Percentiles rank a stretch among this genome's conserved stretches.
These are phyloP conservation scores for Oscheius sp. DNA, from an alignment of 1,140 invertebrate genomes.

Conservation along the genomic window DNA sequence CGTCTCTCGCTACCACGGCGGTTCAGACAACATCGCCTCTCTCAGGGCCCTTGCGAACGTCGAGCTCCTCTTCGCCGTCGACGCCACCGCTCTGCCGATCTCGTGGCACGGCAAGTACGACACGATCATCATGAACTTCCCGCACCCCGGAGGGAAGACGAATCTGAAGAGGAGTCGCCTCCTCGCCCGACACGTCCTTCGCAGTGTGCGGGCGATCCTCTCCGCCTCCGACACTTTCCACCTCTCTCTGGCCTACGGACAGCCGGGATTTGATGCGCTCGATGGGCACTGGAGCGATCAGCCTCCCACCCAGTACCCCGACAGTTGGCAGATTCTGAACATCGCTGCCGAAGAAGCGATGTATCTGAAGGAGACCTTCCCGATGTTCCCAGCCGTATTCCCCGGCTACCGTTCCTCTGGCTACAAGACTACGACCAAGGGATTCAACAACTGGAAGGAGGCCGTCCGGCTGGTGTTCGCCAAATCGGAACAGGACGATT, in stretches of 20 bases:
- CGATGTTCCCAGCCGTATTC: slow-evolving; percentile 6
- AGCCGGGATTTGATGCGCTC: slow-evolving; percentile 39
- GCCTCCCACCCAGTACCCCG: slow-evolving; percentile 45
- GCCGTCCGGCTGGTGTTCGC: slow-evolving; percentile 6
- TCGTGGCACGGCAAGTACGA: slow-evolving; percentile 5
- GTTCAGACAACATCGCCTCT: slow-evolving; percentile 11
- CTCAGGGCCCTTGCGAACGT: slow-evolving; percentile 35
- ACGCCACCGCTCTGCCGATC: slow-evolving; percentile 45
- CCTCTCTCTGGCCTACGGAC: slow-evolving; percentile 39
- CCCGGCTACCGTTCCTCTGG: slow-evolving; percentile 24
- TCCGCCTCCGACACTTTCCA: slow-evolving; percentile 34
- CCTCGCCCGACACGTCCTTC: slow-evolving; percentile 43
- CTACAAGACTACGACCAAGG: slow-evolving; percentile 15
- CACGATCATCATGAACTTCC: slow-evolving; percentile 53
- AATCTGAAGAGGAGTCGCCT: slow-evolving; percentile 41
- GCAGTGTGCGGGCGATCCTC: slow-evolving; percentile 31
- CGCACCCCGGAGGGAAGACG: slow-evolving; percentile 54
- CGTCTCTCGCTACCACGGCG: slow-evolving; percentile 32
- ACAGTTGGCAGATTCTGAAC: slow-evolving; percentile 49
- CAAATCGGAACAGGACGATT: slow-evolving; percentile 1
- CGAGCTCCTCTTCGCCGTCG: slow-evolving; percentile 38
- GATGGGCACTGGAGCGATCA: background rate
- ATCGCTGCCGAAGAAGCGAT: slow-evolving; percentile 44
- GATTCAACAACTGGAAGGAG: slow-evolving; percentile 27
- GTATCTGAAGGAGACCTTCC: slow-evolving; percentile 24